These are phyloP conservation scores for Armadillidium nasatum DNA, from an alignment of 1,140 invertebrate species.

Conservation along the genomic window DNA sequence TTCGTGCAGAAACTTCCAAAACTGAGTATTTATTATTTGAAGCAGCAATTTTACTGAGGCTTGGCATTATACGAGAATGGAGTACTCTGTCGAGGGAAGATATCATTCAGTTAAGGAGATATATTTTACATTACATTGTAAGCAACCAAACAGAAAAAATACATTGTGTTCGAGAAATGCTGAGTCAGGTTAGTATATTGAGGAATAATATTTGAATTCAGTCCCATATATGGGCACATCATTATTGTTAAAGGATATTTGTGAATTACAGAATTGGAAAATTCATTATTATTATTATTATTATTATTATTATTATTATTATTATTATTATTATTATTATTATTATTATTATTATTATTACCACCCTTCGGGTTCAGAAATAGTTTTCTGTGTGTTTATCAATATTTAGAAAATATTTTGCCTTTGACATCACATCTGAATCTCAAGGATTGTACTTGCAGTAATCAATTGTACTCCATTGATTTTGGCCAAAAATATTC, in stretches of 20 bases:
- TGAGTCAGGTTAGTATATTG: constrained; percentile 58
- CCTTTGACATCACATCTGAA: too few relatives aligned
- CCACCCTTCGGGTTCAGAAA: too few relatives aligned
- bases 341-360: neutral
- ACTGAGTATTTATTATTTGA: constrained; percentile 83
- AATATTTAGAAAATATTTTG: too few relatives aligned
- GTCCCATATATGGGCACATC: too few relatives aligned
- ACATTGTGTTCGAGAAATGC: constrained; percentile 60
- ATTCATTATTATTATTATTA: neutral
- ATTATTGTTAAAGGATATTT: too few relatives aligned
- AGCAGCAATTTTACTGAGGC: constrained; percentile 74
- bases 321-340: neutral
- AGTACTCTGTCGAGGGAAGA: constrained; percentile 60
- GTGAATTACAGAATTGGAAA: too few relatives aligned
- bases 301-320: neutral
- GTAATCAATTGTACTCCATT: too few relatives aligned
- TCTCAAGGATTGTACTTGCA: too few relatives aligned
- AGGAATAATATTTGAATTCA: too few relatives aligned
- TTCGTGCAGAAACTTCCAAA: constrained; percentile 61
- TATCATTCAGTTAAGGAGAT: constrained; percentile 67
- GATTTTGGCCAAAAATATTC: too few relatives aligned
- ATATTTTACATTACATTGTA: constrained; percentile 71
- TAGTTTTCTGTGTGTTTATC: too few relatives aligned
- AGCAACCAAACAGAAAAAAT: constrained; percentile 58
- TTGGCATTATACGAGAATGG: constrained; percentile 79